A percentile compares a stretch with the other conserved stretches of the same genome.
Evolutionary conservation across 2,113 vertebrate species (phyloP).

Genomic region (Sinocyclocheilus grahami): DNA sequence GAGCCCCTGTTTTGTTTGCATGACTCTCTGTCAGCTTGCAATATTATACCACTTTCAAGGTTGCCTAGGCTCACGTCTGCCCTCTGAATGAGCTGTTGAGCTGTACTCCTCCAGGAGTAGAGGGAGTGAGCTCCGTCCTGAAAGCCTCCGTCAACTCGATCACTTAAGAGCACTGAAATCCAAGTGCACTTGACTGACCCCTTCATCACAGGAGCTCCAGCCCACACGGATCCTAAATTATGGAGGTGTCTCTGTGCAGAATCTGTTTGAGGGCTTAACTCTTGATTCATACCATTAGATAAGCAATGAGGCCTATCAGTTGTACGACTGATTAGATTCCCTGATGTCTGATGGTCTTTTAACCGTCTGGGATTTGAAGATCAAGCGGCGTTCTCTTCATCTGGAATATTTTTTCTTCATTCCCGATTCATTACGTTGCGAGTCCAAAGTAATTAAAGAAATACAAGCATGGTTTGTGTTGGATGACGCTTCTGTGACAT

Average conservation of each 20-base stretch:
- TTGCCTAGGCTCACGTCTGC: slow-evolving; percentile 34
- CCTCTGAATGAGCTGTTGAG: slow-evolving; percentile 30
- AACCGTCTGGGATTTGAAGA: slow-evolving; percentile 38
- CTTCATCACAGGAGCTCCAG: slow-evolving; percentile 26
- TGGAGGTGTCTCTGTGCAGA: slow-evolving; percentile 21
- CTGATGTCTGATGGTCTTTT: slow-evolving; percentile 45
- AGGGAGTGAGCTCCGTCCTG: background rate
- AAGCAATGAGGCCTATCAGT: slow-evolving; percentile 39
- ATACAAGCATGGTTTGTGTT: slow-evolving; percentile 32
- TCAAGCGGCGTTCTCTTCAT: slow-evolving; percentile 33
- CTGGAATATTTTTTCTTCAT: background rate
- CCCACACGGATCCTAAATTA: slow-evolving; percentile 21
- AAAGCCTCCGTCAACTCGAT: slow-evolving; percentile 16
- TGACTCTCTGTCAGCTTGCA: slow-evolving; percentile 36
- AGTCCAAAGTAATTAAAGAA: slow-evolving; percentile 37
- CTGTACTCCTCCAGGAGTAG: slow-evolving; percentile 35
- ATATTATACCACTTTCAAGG: slow-evolving; percentile 45
- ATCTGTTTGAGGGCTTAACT: slow-evolving; percentile 26
- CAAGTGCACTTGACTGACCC: slow-evolving; percentile 38
- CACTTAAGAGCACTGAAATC: slow-evolving; percentile 4
- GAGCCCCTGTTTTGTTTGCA: slow-evolving; percentile 28
- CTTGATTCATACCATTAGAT: slow-evolving; percentile 50
- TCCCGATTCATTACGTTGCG: background rate
- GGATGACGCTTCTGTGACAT: slow-evolving; percentile 6
- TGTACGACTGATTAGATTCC: slow-evolving; percentile 41